Base-by-base conservation (phyloP, 2,113 vertebrate genomes). In the Oxygymnocypris stewartii region DNA sequence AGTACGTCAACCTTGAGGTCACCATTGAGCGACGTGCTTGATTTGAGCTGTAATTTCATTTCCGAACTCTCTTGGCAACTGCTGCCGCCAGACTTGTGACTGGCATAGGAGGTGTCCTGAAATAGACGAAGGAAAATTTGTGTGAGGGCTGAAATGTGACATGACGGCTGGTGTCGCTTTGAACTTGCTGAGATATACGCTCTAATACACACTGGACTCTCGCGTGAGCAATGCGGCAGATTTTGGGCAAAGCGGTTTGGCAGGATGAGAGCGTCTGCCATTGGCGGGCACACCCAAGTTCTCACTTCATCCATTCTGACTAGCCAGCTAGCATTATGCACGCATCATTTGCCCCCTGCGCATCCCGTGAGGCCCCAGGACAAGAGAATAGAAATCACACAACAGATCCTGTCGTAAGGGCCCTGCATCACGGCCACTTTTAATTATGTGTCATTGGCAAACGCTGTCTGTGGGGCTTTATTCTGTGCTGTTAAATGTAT, bases 241-340 rank as follows among this genome's bases (percentile, higher is more conserved):
- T 61, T 80, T 88, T 86, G 73, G 59, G 69, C 82, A 85, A 51
- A 83, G 84, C 16, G 54, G 54, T 79, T 79, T 77, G 73, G 73
- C 57, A 51, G 7, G 18, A 85, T 37, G 28, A 67, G 20, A 44
- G 75, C 6, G 2, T 35, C 23, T 37, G 59, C 63, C 40, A 14
- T 67, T 85, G 69, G 69, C 85, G 90, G n/a, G 90, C 90, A 91
- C 91, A 93, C 90, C 91, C 88, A 88, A 31, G 86, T 87, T 92
- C 88, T 88, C 74, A 89, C 76, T 86, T 86, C 91, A 88, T 93
- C 89, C 85, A 87, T 93, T 88, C 80, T 89, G 65, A 71, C 59
- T 63, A 42, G 35, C 79, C 57, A 42, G 25, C 63, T 47, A 78
- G 31, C 57, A 77, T 87, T 82, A 57, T 28, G n/a, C 47, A 77